Percentiles rank a stretch among this genome's conserved stretches.
Evolutionary conservation across 2,888 invertebrate species (phyloP).

Genomic region (Idaea biselata): DNA sequence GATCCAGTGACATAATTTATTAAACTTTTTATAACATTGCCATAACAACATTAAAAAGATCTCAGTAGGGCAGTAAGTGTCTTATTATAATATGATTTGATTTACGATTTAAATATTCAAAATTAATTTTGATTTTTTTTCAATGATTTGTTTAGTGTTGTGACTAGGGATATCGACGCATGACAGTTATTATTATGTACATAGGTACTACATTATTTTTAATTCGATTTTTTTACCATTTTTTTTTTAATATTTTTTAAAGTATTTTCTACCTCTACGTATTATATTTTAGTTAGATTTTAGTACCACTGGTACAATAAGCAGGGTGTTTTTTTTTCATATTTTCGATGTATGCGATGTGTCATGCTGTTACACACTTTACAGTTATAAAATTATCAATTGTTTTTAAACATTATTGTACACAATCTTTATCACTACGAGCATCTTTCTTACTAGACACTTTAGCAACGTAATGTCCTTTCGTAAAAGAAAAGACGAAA

Average conservation of each 20-base stretch:
- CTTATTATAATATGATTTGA: constrained; percentile 1
- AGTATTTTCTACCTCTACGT: neutral
- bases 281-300: neutral
- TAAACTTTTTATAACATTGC: constrained; percentile 38
- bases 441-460: no score
- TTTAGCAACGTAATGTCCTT: no score
- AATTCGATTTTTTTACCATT: neutral
- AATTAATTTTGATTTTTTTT: neutral
- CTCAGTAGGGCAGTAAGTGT: constrained; percentile 66
- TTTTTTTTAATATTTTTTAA: neutral
- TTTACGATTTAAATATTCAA: neutral
- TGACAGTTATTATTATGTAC: no score
- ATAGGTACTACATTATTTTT: neutral
- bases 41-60: constrained; percentile 64
- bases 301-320: neutral
- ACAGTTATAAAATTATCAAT: neutral
- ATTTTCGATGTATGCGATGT: neutral
- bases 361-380: neutral
- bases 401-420: neutral
- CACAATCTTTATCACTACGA: no score
- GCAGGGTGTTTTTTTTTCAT: neutral
- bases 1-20: neutral
- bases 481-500: no score
- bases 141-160: neutral
- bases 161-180: neutral